Evolutionary conservation across 2,888 invertebrate species (phyloP), one percentile per base, ranked within the genome.

Genomic region (Tetrapedia diversipes): DNA sequence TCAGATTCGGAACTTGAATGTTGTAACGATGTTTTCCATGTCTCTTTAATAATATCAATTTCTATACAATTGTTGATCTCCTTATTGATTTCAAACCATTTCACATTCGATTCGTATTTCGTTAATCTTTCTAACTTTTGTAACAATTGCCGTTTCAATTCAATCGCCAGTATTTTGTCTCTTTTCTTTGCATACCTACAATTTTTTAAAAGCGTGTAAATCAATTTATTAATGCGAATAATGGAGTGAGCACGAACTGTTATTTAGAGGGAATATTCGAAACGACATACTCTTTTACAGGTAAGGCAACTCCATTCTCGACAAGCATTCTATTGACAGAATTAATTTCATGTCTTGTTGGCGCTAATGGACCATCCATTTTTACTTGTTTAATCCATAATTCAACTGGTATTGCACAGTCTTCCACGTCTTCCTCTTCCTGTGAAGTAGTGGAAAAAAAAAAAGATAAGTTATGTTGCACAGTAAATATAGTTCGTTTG

Each of bases 281-380:
- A 16, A 67, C 39, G 65, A 83, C 84, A 32, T 86, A 92, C 92
- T 88, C 88, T 83, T 90, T 89, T 16, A 92, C 82, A 6, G 93
- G 92, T 63, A 94, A 88, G 2, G 94, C 95, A 37, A 95, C 91
- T 0, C 97, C 97, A 76, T 93, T 92, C 8, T 95, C 94, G 1
- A 96, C 92, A 22, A 97, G 92, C 77, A 92, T 92, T 54, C 94
- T 92, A 87, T 95, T 96, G 1, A 97, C 92, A 56, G 95, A 95
- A 27, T 93, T 93, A 92, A 94, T 95, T 77, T 94, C 94, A 0
- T 93, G 93, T 51, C 88, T 92, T 57, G 94, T 93, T 0, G 96
- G 95, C 41, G 95, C 94, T 41, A 96, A 92, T 0, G 97, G 95
- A 11, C 94, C 95, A 0, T 94, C 94, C 19, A 93, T 93, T 60